phyloP scores from a whole-genome alignment of 2,113 vertebrate species.

The Fulica atra region DNA sequence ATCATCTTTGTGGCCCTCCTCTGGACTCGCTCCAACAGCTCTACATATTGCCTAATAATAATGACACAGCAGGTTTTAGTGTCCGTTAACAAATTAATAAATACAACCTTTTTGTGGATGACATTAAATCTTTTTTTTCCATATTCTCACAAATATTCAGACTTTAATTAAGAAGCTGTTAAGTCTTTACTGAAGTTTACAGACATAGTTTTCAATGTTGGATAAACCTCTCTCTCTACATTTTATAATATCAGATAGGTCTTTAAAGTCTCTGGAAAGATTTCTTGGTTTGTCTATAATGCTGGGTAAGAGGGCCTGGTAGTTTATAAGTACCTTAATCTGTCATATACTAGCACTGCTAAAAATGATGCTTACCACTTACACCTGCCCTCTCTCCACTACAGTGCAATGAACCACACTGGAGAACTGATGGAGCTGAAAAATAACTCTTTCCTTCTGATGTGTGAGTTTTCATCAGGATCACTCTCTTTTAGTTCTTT shows the following conservation, averaged over 20 bases:
- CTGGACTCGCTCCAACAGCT: no score
- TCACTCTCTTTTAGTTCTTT: neutral
- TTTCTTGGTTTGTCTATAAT: neutral
- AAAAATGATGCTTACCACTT: neutral
- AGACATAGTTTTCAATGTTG: neutral
- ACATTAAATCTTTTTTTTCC: neutral
- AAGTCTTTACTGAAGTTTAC: neutral
- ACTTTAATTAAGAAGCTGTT: neutral
- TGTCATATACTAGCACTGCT: neutral
- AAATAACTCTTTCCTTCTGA: neutral
- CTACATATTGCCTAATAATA: neutral
- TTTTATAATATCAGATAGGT: neutral
- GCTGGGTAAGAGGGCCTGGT: neutral
- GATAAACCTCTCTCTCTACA: neutral
- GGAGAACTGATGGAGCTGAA: neutral
- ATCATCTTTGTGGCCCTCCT: no score
- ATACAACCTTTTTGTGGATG: neutral
- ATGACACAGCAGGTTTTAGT: neutral
- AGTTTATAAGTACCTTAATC: neutral
- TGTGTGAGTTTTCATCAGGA: neutral
- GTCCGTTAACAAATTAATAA: neutral
- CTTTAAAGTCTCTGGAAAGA: neutral
- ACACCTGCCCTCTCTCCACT: neutral
- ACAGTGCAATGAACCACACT: neutral
- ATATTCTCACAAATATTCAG: neutral